phyloP scores from a whole-genome alignment of 2,113 vertebrate genomes.

The Chrysemys picta region DNA sequence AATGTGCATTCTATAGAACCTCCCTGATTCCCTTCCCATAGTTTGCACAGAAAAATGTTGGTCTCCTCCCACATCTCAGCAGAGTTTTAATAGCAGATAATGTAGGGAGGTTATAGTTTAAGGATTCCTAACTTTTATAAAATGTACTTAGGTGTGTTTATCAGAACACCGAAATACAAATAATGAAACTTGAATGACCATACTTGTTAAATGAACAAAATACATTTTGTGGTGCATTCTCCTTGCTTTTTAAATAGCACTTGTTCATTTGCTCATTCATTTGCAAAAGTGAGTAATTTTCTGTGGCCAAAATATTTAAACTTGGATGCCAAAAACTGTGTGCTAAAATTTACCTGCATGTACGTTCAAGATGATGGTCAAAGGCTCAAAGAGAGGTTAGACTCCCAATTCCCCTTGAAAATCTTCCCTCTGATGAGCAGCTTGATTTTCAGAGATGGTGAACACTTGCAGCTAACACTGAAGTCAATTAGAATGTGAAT shows the following conservation, averaged over 20 bases:
- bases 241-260: background rate
- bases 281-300: background rate
- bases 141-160: rapidly evolving
- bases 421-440: background rate
- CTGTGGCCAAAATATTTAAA: background rate
- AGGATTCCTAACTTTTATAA: background rate
- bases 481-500: background rate
- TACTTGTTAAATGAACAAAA: background rate
- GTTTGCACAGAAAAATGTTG: background rate
- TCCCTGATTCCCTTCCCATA: background rate
- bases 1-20: background rate
- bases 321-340: background rate
- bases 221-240: background rate
- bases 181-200: background rate
- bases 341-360: background rate
- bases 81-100: background rate
- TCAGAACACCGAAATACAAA: background rate
- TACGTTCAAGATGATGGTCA: background rate
- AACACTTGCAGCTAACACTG: background rate
- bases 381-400: background rate
- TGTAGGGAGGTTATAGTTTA: background rate
- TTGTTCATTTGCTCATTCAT: background rate
- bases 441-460: background rate
- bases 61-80: background rate
- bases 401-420: background rate